These are phyloP conservation scores for Drosophila pullipes DNA, from an alignment of 2,888 invertebrate genomes.

Conservation along the genomic window DNA sequence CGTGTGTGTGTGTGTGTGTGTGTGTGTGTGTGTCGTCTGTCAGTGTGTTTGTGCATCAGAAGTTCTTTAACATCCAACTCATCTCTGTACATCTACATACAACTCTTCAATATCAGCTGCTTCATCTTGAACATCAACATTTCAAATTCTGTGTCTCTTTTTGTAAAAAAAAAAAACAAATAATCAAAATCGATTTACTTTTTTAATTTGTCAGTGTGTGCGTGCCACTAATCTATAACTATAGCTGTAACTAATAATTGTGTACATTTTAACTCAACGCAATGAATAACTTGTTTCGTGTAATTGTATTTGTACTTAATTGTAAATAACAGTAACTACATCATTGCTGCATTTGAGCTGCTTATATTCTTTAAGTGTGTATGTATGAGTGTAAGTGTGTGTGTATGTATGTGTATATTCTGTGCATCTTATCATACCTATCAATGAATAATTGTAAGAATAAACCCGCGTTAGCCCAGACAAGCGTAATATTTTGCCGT, in stretches of 20 bases:
- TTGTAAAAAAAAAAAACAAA: neutral
- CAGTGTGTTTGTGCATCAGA: constrained; percentile 11
- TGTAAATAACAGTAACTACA: constrained; percentile 33
- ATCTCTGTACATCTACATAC: constrained; percentile 21
- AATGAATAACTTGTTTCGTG: constrained; percentile 28
- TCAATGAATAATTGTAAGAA: neutral
- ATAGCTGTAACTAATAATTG: constrained; percentile 16
- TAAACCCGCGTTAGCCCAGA: neutral
- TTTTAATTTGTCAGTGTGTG: constrained; percentile 19
- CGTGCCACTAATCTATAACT: constrained; percentile 5
- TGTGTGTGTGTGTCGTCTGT: constrained; percentile 1
- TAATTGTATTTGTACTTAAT: constrained; percentile 26
- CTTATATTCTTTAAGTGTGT: constrained; percentile 21
- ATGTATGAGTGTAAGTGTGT: neutral
- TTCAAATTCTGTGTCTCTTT: constrained; percentile 3
- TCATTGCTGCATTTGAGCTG: constrained; percentile 36
- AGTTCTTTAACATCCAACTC: constrained; percentile 3
- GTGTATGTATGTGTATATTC: neutral
- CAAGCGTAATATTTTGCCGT: neutral
- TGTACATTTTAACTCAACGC: constrained; percentile 20
- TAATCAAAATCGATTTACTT: neutral
- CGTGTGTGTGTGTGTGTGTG: neutral
- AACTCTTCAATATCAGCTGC: constrained; percentile 3
- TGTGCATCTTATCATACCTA: neutral
- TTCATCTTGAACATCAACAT: constrained; percentile 9